phyloP scores from a whole-genome alignment of 2,888 invertebrate species.

The Cordilura impudica region DNA sequence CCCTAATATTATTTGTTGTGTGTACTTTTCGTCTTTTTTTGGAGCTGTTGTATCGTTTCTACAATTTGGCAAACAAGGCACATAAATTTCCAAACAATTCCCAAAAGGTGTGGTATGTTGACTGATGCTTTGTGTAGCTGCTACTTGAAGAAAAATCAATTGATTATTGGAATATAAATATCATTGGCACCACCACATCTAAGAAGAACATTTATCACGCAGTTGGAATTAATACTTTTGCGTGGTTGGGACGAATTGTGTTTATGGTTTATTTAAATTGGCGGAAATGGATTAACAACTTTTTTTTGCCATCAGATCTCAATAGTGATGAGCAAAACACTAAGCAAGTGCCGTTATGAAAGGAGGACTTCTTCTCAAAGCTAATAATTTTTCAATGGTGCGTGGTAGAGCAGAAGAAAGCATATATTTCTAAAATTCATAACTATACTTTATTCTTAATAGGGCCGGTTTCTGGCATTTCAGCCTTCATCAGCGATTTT shows the following conservation, averaged over 20 bases:
- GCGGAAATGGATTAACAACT: background rate
- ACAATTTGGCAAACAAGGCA: slow-evolving; percentile 26
- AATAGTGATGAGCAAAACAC: slow-evolving; percentile 20
- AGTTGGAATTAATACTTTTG: background rate
- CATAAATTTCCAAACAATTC: slow-evolving; percentile 19
- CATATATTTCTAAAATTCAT: no score
- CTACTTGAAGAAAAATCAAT: slow-evolving; percentile 24
- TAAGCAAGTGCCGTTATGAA: background rate
- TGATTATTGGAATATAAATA: slow-evolving; percentile 33
- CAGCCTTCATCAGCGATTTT: no score
- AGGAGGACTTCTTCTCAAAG: background rate
- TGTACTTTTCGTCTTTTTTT: background rate
- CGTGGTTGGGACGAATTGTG: slow-evolving; percentile 12
- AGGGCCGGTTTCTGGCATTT: no score
- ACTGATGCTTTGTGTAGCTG: slow-evolving; percentile 1
- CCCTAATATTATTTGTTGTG: background rate
- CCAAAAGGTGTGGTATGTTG: slow-evolving; percentile 31
- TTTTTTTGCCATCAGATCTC: slow-evolving; percentile 10
- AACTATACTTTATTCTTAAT: no score
- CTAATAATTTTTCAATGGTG: no score
- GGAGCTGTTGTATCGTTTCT: background rate
- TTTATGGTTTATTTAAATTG: background rate
- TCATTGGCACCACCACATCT: background rate
- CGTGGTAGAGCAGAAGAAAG: no score
- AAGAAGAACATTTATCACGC: background rate